phyloP scores from a whole-genome alignment of 2,888 invertebrate species.

The Ophion ellenae region DNA sequence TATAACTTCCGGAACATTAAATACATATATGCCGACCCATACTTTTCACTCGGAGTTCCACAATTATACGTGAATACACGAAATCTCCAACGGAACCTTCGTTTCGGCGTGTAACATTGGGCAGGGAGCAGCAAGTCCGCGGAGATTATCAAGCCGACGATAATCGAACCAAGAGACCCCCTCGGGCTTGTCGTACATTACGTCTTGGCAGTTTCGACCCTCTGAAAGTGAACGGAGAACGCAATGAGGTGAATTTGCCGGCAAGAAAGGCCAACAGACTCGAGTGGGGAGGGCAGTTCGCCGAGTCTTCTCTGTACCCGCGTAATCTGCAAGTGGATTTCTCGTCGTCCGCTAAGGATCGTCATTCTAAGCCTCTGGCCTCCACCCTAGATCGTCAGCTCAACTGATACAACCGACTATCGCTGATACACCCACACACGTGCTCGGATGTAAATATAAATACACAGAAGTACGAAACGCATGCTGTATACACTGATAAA shows the following conservation, averaged over 20 bases:
- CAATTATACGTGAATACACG: not conserved
- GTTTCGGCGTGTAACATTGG: not conserved
- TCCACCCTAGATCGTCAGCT: conserved; percentile 32
- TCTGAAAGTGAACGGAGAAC: conserved; percentile 10
- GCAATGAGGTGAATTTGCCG: conserved; percentile 60
- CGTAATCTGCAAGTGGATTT: conserved; percentile 62
- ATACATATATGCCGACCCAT: not conserved
- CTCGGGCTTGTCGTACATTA: conserved; percentile 15
- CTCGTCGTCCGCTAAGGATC: conserved; percentile 50
- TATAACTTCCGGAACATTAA: conserved; percentile 59
- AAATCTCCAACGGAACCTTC: conserved; percentile 12
- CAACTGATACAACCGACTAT: conserved; percentile 9
- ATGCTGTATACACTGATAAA: conserved; percentile 49
- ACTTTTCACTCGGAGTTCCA: conserved; percentile 3
- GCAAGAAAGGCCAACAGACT: conserved; percentile 55
- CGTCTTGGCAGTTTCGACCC: conserved; percentile 15
- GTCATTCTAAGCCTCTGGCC: conserved; percentile 49
- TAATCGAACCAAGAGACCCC: conserved; percentile 39
- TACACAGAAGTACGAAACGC: not conserved
- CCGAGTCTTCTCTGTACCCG: conserved; percentile 35
- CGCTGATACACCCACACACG: not conserved
- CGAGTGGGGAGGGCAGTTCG: conserved; percentile 38
- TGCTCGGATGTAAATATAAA: not conserved
- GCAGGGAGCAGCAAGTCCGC: not conserved
- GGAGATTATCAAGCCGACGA: conserved; percentile 50